Evolutionary conservation across 2,113 vertebrate species (phyloP), one percentile per base, ranked within the genome.

Genomic region (Callipepla californica): DNA sequence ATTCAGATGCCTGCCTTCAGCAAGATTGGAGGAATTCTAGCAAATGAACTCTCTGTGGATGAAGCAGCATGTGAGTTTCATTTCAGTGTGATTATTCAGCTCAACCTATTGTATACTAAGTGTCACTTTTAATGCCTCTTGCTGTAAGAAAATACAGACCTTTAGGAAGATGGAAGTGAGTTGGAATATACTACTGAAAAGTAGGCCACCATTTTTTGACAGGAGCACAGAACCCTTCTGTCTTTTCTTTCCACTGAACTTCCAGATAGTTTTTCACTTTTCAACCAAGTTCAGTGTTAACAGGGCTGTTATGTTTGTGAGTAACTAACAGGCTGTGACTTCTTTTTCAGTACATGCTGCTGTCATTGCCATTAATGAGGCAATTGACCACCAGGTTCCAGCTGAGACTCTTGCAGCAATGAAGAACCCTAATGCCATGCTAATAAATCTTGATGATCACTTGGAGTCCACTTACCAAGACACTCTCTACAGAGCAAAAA

Each of bases 1-100:
- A 99, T 99, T 97, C 99, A 99, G 97, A 99, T 99, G 99, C 99
- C 99, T 7, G 98, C 99, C 80, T 99, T 99, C 96, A 98, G 99
- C 97, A 99, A 99, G 97, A 99, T 99, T 19, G 99, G 99, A n/a
- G 99, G 99, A 50, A 99, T 99, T 94, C 97, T 99, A 96, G 99
- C 99, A 50, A 99, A 99, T 58, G 99, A 99, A 65, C 98, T 99
- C 16, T 99, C 99, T 1, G 99, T 99, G 97, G 99, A 99, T 44
- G 99, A 99, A 97, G 99, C 99, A 8, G 99, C 99, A 91, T 82
- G 99, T 99, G 2, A 23, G 7, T 88, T 85, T 73, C 3, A 17
- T 74, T 81, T 80, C 74, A 53, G 59, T 87, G 55, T 44, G 3
- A 8, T 82, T 45, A 66, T 53, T 59, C 44, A 22, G 70, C 47